These are phyloP conservation scores for Chelonus insularis DNA, from an alignment of 1,140 invertebrate species.

Conservation along the genomic window DNA sequence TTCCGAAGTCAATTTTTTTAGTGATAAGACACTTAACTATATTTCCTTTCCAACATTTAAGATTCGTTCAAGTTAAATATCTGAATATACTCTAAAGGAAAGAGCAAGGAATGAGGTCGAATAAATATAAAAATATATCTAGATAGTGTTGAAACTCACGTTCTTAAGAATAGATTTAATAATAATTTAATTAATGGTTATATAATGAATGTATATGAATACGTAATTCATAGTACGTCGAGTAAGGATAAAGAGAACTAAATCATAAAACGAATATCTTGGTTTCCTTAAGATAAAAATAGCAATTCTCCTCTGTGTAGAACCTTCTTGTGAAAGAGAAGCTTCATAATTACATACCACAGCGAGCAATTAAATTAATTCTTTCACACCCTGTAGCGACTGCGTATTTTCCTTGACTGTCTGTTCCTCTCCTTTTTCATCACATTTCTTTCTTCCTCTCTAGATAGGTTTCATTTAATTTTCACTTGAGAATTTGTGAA, in stretches of 20 bases:
- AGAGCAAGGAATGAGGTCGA: too few relatives aligned
- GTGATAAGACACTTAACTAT: too few relatives aligned
- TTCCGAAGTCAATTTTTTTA: too few relatives aligned
- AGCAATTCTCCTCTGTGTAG: background rate
- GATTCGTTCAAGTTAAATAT: too few relatives aligned
- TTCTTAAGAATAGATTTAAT: too few relatives aligned
- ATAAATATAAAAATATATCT: too few relatives aligned
- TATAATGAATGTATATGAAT: background rate
- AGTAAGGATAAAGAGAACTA: background rate
- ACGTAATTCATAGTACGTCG: too few relatives aligned
- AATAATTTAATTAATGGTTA: too few relatives aligned
- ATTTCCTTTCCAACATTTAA: too few relatives aligned
- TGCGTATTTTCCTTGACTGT: constrained; percentile 10
- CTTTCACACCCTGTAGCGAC: constrained; percentile 16
- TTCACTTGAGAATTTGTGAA: constrained; percentile 8
- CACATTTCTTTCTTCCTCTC: background rate
- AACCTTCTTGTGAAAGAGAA: background rate
- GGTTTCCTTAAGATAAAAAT: constrained; percentile 14
- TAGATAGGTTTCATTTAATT: constrained; percentile 24
- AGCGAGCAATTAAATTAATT: constrained; percentile 32
- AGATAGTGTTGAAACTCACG: too few relatives aligned
- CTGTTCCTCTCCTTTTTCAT: constrained; percentile 23
- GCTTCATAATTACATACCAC: constrained; percentile 33
- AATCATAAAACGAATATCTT: background rate
- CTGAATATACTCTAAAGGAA: too few relatives aligned